phyloP scores from a whole-genome alignment of 2,113 vertebrate genomes.

The Trogon surrucura region DNA sequence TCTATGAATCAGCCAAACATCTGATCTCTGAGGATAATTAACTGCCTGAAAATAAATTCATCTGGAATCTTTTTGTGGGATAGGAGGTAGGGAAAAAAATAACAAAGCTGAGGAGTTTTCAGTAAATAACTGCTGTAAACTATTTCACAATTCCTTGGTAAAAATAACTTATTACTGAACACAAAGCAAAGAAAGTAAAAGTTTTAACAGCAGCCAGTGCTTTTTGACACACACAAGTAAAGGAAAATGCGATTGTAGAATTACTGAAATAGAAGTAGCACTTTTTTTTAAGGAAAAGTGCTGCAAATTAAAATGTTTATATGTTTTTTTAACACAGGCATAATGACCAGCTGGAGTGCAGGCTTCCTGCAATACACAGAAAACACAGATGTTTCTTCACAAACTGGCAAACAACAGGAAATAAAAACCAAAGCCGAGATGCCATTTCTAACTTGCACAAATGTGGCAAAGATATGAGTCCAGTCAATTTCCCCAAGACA shows the following conservation, averaged over 20 bases:
- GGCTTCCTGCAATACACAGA: not conserved
- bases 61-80: not conserved
- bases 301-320: not conserved
- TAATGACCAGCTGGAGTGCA: not conserved
- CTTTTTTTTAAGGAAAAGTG: not conserved
- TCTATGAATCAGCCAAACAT: slow-evolving; percentile 63
- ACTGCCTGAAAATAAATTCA: slow-evolving; percentile 43
- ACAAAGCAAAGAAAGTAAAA: not conserved
- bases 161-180: not conserved
- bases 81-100: not conserved
- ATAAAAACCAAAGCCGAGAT: not conserved
- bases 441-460: not conserved
- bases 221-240: not conserved
- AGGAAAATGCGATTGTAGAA: not conserved
- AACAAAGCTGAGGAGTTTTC: not conserved
- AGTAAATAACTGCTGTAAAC: not conserved
- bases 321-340: not conserved
- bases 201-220: not conserved
- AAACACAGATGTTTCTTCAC: not conserved
- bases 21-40: slow-evolving; percentile 53
- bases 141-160: not conserved
- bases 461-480: not conserved
- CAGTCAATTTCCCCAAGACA: not conserved
- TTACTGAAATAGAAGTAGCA: not conserved
- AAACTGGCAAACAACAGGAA: not conserved